These are phyloP conservation scores for Uloborus diversus DNA, from an alignment of 1,140 invertebrate species.

Conservation along the genomic window DNA sequence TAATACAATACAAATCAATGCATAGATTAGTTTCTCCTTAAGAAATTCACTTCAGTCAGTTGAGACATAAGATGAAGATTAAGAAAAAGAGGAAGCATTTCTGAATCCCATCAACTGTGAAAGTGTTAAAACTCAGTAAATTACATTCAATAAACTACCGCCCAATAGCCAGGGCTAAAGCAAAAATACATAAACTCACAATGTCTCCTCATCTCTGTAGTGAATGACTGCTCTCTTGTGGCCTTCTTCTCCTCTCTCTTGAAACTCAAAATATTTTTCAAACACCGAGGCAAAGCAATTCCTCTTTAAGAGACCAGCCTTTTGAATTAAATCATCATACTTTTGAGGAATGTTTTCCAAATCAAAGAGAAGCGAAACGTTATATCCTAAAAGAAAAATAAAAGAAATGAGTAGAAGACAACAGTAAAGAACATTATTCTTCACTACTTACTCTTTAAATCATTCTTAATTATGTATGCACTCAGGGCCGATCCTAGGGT, in stretches of 20 bases:
- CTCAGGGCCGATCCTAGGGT: too few species aligned
- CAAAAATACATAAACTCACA: too few species aligned
- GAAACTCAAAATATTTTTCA: conserved; percentile 99
- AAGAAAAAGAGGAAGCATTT: not conserved
- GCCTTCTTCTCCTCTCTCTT: conserved; percentile 88
- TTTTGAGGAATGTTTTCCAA: conserved; percentile 90
- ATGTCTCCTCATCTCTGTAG: conserved; percentile 98
- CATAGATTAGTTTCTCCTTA: too few species aligned
- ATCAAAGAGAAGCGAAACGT: conserved; percentile 92
- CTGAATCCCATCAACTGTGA: not conserved
- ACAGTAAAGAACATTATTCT: not conserved
- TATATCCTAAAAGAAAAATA: conserved; percentile 76
- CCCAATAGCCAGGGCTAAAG: too few species aligned
- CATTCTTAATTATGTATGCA: too few species aligned
- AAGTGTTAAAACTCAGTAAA: conserved; percentile 8
- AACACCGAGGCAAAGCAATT: conserved; percentile 99
- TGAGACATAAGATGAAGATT: too few species aligned
- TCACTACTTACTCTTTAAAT: too few species aligned
- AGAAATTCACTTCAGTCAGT: too few species aligned
- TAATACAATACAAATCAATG: too few species aligned
- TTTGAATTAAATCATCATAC: conserved; percentile 88
- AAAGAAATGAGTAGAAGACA: not conserved
- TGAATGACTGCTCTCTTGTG: conserved; percentile 97
- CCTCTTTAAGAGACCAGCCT: conserved; percentile 93
- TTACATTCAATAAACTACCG: too few species aligned